These are phyloP conservation scores for Pentalonia nigronervosa DNA, from an alignment of 1,140 invertebrate species.

Conservation along the genomic window DNA sequence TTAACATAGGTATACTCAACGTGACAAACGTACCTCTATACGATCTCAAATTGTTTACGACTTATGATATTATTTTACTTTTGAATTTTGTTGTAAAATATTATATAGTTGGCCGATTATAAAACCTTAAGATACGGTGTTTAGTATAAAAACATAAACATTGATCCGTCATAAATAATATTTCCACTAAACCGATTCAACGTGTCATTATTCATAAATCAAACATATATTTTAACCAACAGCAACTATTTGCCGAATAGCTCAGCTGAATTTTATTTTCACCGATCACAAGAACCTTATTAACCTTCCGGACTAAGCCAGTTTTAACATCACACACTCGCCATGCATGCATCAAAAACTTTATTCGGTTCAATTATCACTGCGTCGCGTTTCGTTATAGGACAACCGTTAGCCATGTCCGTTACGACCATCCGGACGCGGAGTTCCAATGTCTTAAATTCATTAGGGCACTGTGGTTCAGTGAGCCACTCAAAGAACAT, in stretches of 20 bases:
- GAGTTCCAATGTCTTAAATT: not conserved
- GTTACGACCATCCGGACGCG: not conserved
- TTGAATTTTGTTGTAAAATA: no score
- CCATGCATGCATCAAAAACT: not conserved
- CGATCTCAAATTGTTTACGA: no score
- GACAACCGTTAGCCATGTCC: accelerated
- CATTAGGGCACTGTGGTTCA: not conserved
- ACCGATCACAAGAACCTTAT: not conserved
- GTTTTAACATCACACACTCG: no score
- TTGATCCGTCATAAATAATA: not conserved
- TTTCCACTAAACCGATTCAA: no score
- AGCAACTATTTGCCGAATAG: no score
- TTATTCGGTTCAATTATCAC: not conserved
- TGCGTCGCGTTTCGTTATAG: not conserved
- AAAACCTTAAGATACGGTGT: not conserved
- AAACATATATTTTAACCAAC: not conserved
- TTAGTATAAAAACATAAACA: not conserved
- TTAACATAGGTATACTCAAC: no score
- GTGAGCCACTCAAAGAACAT: not conserved
- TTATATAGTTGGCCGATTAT: not conserved
- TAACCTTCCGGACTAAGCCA: not conserved
- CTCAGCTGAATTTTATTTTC: not conserved
- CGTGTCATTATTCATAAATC: no score
- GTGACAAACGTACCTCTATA: no score
- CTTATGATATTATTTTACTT: no score